Evolutionary conservation across 2,888 invertebrate species (phyloP), one percentile per base, ranked within the genome.

Genomic region (Sericinus montela): DNA sequence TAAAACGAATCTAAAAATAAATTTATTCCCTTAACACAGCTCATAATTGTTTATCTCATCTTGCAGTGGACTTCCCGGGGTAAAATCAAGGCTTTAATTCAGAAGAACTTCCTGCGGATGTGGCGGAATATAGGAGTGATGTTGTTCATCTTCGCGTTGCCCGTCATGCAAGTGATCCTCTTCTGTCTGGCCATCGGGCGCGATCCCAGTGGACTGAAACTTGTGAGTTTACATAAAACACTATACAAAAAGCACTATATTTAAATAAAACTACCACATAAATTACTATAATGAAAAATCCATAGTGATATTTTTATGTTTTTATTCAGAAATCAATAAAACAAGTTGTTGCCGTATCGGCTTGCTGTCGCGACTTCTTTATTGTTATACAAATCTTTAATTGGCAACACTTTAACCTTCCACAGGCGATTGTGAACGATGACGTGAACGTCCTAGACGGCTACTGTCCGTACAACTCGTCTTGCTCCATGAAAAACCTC

Each of bases 111-210:
- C 89, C 86, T 97, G 42, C 90, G 95, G 28, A 96, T 97, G 95
- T 96, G 96, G 96, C 90, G 97, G 41, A 97, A 97, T 80, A 95
- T 97, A 53, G 96, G 96, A 36, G 95, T 97, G 54, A 95, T 98
- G 94, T 88, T 97, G 69, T 98, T 98, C 84, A 96, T 97, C 69
- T 97, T 97, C 78, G 95, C 96, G 29, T 83, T 97, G 64, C 97
- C 97, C n/a, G 95, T 96, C 23, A 94, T 97, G 93, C 97, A 97
- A 87, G 97, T 97, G 53, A 95, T 97, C 48, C 92, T 98, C 50
- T 97, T 97, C 90, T 97, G 97, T 75, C 84, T 97, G 75, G 97
- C 97, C 51, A 97, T 97, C 58, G 97, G 97, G 41, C 91, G 96
- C 19, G 96, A 97, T 75, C 97, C 97, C 0, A 93, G 92, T 50